A percentile compares a stretch with the other conserved stretches of the same genome.
Conservation (phyloP, 2,888 invertebrate genomes). For the Melinopterus prodromus region DNA sequence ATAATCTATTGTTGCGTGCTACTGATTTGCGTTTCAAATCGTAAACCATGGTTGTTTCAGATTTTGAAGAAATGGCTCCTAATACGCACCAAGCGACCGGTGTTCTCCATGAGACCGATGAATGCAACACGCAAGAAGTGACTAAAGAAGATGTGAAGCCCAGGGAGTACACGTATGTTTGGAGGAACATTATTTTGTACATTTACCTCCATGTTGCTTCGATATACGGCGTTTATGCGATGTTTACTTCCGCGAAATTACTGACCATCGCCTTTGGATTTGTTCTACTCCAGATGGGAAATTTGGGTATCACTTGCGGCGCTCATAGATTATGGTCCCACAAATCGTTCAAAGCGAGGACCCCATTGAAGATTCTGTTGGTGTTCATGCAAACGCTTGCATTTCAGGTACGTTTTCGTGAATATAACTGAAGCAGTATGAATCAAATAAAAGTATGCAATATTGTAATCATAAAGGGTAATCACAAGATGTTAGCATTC, state of each 20-base stretch:
- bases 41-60: not conserved
- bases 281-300: slow-evolving; percentile 69
- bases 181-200: slow-evolving; percentile 81
- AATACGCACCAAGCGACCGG: slow-evolving; percentile 60
- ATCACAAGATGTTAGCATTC: too few relatives aligned
- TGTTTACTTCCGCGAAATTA: slow-evolving; percentile 78
- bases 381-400: slow-evolving; percentile 85
- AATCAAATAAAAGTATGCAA: not conserved
- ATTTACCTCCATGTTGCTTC: slow-evolving; percentile 73
- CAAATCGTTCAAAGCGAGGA: slow-evolving; percentile 88
- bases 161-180: slow-evolving; percentile 62
- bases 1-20: not conserved
- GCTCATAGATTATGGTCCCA: slow-evolving; percentile 97
- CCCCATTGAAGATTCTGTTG: slow-evolving; percentile 82
- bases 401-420: slow-evolving; percentile 65
- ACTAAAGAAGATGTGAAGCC: slow-evolving; percentile 37
- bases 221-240: slow-evolving; percentile 71
- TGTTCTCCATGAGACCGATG: slow-evolving; percentile 71
- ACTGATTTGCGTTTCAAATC: not conserved
- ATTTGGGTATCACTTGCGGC: slow-evolving; percentile 87
- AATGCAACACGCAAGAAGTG: slow-evolving; percentile 57
- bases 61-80: slow-evolving; percentile 12
- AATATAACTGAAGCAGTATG: not conserved
- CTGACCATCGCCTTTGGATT: slow-evolving; percentile 77
- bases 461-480: too few relatives aligned